These are phyloP conservation scores for Rhingia rostrata DNA, from an alignment of 2,888 invertebrate genomes.

Conservation along the genomic window DNA sequence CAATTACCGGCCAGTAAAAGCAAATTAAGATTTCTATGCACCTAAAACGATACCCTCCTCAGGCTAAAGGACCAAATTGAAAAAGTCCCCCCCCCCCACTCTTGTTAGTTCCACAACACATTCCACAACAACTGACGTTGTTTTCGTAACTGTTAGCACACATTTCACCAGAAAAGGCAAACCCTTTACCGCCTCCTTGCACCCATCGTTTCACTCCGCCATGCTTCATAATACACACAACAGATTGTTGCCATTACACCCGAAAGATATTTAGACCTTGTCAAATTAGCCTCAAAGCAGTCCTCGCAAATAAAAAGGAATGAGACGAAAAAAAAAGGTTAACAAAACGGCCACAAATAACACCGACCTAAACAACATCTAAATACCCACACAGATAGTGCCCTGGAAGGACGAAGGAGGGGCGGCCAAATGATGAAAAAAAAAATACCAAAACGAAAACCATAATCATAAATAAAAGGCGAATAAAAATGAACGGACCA, in stretches of 20 bases:
- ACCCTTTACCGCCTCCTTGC: constrained; percentile 37
- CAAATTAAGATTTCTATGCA: constrained; percentile 42
- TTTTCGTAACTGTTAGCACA: constrained; percentile 21
- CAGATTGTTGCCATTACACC: constrained; percentile 72
- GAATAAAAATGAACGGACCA: constrained; percentile 65
- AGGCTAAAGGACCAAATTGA: constrained; percentile 56
- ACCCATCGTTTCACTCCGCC: background rate
- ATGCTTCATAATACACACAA: constrained; percentile 38
- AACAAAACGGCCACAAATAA: constrained; percentile 71
- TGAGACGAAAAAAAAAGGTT: constrained; percentile 62
- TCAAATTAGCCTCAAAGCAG: constrained; percentile 72
- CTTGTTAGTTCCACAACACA: constrained; percentile 7
- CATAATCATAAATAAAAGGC: constrained; percentile 73
- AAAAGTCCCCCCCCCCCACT: constrained; percentile 23
- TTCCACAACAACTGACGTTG: constrained; percentile 16
- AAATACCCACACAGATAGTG: constrained; percentile 60
- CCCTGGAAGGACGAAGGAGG: background rate
- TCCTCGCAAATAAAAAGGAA: too few relatives aligned
- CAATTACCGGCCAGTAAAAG: constrained; percentile 40
- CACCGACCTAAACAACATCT: constrained; percentile 72
- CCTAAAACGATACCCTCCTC: constrained; percentile 38
- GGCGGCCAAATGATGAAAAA: constrained; percentile 25
- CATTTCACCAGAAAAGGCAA: constrained; percentile 63
- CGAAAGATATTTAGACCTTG: constrained; percentile 69
- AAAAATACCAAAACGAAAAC: constrained; percentile 71